phyloP scores from a whole-genome alignment of 2,888 invertebrate genomes.

The Conchocele bisecta region DNA sequence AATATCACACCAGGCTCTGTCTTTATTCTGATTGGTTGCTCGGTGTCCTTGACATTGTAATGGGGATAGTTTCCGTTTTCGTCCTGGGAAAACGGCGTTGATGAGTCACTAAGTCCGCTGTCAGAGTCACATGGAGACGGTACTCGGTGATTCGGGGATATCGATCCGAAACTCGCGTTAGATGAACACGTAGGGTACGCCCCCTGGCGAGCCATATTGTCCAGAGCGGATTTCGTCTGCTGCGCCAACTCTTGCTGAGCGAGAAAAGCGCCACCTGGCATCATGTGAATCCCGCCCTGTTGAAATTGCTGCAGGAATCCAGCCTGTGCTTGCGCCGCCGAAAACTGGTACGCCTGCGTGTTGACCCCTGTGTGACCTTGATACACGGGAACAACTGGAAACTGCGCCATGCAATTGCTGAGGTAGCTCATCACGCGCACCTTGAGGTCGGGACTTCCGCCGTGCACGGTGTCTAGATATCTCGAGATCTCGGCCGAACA shows the following conservation, averaged over 20 bases:
- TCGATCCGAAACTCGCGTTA: no score
- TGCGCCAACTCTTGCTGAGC: not conserved
- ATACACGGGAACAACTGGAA: constrained; percentile 58
- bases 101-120: constrained; percentile 57
- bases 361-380: no score
- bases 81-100: constrained; percentile 48
- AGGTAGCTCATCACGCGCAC: constrained; percentile 64
- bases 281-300: constrained; percentile 10
- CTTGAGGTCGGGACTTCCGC: constrained; percentile 59
- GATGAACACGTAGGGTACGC: no score
- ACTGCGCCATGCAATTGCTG: constrained; percentile 56
- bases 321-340: not conserved
- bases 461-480: constrained; percentile 64
- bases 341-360: no score
- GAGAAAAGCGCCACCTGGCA: not conserved
- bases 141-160: constrained; percentile 34
- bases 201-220: not conserved
- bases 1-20: constrained; percentile 12
- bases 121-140: constrained; percentile 57
- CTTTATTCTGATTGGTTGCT: constrained; percentile 2
- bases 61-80: constrained; percentile 59
- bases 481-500: constrained; percentile 69
- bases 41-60: constrained; percentile 37
- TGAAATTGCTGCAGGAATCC: constrained; percentile 2
- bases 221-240: not conserved